Evolutionary conservation across 2,797 vertebrate genomes (phyloP).

Genomic region (Syncerus caffer): DNA sequence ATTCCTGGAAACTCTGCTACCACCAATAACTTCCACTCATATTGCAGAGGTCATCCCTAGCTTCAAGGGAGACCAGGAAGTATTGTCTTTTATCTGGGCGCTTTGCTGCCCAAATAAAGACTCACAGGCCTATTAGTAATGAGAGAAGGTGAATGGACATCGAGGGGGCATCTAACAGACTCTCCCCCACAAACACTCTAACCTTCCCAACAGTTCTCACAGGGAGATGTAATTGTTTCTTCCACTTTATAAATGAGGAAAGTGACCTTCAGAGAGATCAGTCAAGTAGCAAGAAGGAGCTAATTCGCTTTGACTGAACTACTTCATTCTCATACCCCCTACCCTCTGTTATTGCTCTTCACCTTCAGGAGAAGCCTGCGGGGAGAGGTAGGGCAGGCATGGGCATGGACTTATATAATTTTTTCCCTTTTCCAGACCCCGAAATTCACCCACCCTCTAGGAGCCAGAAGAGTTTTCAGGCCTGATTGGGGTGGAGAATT

Average conservation of each 20-base stretch:
- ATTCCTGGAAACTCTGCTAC: background rate
- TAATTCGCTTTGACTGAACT: background rate
- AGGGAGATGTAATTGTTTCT: background rate
- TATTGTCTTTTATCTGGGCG: background rate
- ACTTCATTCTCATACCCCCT: background rate
- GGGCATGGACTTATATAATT: accelerated
- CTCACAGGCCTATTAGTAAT: background rate
- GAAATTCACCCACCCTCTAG: background rate
- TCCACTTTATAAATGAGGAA: background rate
- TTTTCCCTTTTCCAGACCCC: background rate
- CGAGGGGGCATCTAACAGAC: background rate
- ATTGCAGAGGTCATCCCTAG: background rate
- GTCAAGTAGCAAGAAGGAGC: background rate
- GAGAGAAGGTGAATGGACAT: background rate
- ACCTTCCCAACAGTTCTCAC: background rate
- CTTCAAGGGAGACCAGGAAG: background rate
- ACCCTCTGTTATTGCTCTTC: background rate
- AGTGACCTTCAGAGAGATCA: background rate
- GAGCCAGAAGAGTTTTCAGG: background rate
- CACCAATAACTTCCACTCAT: background rate
- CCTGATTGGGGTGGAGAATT: background rate
- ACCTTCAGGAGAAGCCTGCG: background rate
- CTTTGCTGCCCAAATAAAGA: background rate
- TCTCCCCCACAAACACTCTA: background rate
- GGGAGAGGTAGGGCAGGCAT: background rate